Evolutionary conservation across 2,888 invertebrate genomes (phyloP).

Genomic region (Calameuta idolon): DNA sequence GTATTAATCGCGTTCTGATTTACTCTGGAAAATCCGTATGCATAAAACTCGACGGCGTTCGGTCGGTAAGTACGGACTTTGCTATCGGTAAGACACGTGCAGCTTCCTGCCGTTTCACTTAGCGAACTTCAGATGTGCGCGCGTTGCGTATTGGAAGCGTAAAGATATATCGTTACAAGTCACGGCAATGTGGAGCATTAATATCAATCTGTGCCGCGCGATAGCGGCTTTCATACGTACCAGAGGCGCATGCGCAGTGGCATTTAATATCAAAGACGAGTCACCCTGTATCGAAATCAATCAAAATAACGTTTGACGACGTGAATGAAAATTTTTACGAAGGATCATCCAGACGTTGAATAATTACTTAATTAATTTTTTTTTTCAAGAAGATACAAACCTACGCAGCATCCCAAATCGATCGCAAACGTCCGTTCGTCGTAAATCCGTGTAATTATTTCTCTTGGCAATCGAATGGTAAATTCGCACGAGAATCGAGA

Average conservation of each 20-base stretch:
- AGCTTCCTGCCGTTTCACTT: not conserved
- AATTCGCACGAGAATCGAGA: not conserved
- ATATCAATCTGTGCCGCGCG: conserved; percentile 37
- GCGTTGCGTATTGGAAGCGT: not conserved
- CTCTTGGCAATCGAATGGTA: not conserved
- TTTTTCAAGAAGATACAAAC: not conserved
- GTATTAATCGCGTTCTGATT: conserved; percentile 19
- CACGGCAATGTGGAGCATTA: conserved; percentile 42
- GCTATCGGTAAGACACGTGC: not conserved
- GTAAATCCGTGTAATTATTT: not conserved
- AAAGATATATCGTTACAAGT: conserved; percentile 43
- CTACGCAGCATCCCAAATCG: not conserved
- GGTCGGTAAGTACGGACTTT: too few relatives aligned
- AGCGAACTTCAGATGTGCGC: not conserved
- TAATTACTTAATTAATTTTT: not conserved
- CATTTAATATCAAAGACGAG: conserved; percentile 32
- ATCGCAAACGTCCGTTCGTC: not conserved
- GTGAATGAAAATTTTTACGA: conserved; percentile 20
- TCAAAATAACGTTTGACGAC: conserved; percentile 20
- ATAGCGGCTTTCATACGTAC: conserved; percentile 28
- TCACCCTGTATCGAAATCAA: conserved; percentile 4
- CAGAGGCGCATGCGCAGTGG: conserved; percentile 15
- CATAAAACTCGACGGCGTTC: not conserved
- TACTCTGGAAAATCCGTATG: not conserved
- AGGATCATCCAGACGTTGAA: not conserved